Conservation (phyloP, 37 sponge, comb jelly and placozoan species). For the Aplysina aerophoba region DNA sequence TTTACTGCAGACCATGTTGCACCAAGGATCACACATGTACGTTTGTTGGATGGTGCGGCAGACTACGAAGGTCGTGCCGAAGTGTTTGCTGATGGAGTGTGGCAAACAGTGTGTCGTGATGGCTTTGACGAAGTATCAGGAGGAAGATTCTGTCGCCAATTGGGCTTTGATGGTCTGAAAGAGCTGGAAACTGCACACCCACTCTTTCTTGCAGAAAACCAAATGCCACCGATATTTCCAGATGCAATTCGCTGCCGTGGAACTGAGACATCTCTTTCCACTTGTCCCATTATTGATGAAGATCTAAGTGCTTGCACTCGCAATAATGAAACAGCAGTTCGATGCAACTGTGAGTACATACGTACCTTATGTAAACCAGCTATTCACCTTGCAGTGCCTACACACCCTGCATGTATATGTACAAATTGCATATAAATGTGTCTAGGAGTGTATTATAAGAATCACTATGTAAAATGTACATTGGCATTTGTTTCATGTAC, state of each 20-base stretch:
- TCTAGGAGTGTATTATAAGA: too few relatives aligned
- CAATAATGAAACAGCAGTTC: constrained; percentile 7
- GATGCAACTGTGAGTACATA: background rate
- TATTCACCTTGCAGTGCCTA: too few relatives aligned
- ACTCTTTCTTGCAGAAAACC: background rate
- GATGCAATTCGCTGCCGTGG: background rate
- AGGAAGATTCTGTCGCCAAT: background rate
- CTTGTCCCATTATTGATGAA: background rate
- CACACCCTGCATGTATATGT: too few relatives aligned
- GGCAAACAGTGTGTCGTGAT: constrained; percentile 21
- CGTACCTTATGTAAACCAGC: background rate
- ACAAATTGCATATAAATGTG: too few relatives aligned
- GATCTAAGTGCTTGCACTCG: background rate
- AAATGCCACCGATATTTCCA: background rate
- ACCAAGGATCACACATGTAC: constrained; percentile 26
- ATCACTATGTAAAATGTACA: too few relatives aligned
- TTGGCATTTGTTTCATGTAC: too few relatives aligned
- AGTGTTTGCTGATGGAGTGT: constrained; percentile 5
- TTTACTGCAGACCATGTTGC: background rate
- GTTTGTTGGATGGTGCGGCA: constrained; percentile 25
- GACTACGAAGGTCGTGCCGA: constrained; percentile 21
- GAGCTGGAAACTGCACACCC: background rate
- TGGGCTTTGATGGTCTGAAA: constrained; percentile 16
- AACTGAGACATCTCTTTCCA: background rate
- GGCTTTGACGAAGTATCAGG: background rate